Conservation (phyloP, 1,140 invertebrate species). For the Triops longicaudatus region DNA sequence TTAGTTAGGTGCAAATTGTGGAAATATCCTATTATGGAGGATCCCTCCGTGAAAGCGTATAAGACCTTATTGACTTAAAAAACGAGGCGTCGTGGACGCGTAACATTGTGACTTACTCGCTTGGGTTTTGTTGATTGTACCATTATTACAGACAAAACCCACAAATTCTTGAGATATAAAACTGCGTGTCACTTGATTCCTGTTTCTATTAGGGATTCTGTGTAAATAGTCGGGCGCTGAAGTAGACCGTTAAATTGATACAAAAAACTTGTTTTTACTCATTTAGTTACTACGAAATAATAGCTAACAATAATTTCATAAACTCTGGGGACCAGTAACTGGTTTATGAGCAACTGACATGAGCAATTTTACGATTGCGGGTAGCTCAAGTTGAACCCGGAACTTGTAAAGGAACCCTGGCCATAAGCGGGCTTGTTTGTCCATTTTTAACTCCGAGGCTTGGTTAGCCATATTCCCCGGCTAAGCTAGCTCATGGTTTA, state of each 20-base stretch:
- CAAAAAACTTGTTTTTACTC: neutral
- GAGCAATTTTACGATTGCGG: neutral
- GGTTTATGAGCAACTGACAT: neutral
- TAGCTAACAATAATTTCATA: neutral
- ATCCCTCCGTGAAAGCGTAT: neutral
- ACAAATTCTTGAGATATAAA: slow-evolving; percentile 12
- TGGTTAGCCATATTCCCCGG: neutral
- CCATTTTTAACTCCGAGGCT: no score
- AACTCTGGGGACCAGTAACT: neutral
- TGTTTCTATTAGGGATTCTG: slow-evolving; percentile 12
- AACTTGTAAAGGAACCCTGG: neutral
- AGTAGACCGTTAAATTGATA: slow-evolving; percentile 7
- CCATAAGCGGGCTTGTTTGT: no score
- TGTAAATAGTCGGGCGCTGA: slow-evolving; percentile 14
- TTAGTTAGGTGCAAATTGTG: slow-evolving; percentile 4
- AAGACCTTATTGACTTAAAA: slow-evolving; percentile 3
- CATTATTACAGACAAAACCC: slow-evolving; percentile 5
- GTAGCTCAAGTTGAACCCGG: slow-evolving; percentile 8
- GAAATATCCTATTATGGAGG: slow-evolving; percentile 12
- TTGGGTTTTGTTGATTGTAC: neutral
- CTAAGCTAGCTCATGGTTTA: neutral
- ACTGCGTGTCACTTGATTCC: slow-evolving; percentile 6
- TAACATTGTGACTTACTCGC: slow-evolving; percentile 6
- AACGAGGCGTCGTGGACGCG: neutral
- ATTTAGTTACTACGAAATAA: neutral